Base-by-base conservation (phyloP, 2,888 invertebrate genomes). In the Oligia fasciuncula region DNA sequence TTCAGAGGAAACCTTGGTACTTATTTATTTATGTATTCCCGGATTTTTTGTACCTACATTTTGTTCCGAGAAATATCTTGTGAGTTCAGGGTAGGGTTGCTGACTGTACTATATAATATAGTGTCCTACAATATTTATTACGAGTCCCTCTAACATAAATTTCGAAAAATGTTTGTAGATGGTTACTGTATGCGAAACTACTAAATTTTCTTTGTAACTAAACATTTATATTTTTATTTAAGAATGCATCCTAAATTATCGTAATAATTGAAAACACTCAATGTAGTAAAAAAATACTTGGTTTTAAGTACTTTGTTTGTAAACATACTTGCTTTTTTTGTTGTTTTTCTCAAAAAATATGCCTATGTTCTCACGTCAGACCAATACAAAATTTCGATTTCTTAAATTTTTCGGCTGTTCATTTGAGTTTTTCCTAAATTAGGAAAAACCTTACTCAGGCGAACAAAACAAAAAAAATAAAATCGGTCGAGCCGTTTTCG, bases 1-100 rank as follows among this genome's bases (percentile, higher is more conserved):
- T 67, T 43, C 77, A 51, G 19, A 51, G 17, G 8, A 77, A 77
- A 60, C 51, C 67, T 60, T 49, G 43, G 77, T 60, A 29, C 29
- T 76, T 77, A 76, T 60, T 66, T 77, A 77, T 77, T 49, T 77
- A 67, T 76, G 35, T 60, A 8, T 66, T 29, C 49, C 17, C 8
- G 29, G 29, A 77, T 62, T 49, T 67, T 60, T 40, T 9, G 23
- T 23, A 49, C 49, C 29, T 19, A 69, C 67, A 43, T 29, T 77
- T 43, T 51, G 67, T 77, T 77, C 43, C 57, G 4, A 43, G 60
- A 77, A 60, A 67, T 77, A 43, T 43, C 40, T 65, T 35, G 35
- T 46, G 14, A 62, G 19, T 57, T 54, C 29, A 17, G 40, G 17
- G 40, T 43, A 67, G 67, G 40, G 77, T 77, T 77, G 51, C 4